These are phyloP conservation scores for Aptenodytes patagonicus DNA, from an alignment of 2,113 vertebrate genomes.

Conservation along the genomic window DNA sequence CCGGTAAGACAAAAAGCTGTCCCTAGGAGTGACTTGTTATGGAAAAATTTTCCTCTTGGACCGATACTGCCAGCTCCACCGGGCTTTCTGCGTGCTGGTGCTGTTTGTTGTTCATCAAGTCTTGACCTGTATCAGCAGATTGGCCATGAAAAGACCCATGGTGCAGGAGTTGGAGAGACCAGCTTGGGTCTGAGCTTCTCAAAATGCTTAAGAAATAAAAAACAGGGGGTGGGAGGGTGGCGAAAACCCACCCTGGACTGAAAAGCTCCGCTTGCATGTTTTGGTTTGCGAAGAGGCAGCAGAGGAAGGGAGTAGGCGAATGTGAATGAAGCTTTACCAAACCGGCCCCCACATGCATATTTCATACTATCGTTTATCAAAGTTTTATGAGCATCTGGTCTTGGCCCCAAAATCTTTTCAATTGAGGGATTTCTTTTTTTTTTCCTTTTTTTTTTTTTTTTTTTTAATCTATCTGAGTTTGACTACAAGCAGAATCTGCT, in stretches of 20 bases:
- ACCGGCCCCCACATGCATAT: conserved; percentile 10
- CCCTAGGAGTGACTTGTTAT: background rate
- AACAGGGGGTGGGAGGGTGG: background rate
- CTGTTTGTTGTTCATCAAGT: background rate
- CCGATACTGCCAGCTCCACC: background rate
- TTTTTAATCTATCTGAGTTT: background rate
- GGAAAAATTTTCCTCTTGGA: background rate
- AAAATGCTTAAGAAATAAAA: background rate
- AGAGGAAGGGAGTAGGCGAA: conserved; percentile 34
- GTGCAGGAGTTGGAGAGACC: background rate
- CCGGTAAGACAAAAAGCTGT: background rate
- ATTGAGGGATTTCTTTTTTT: background rate
- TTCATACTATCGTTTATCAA: conserved; percentile 13
- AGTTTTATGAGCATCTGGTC: conserved; percentile 61
- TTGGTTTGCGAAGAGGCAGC: conserved; percentile 18
- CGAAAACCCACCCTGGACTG: background rate
- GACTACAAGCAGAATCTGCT: background rate
- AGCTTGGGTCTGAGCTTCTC: background rate
- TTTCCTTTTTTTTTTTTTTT: background rate
- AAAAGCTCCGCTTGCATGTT: background rate
- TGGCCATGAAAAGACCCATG: background rate
- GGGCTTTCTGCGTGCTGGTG: background rate
- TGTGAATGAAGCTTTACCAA: conserved; percentile 28
- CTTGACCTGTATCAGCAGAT: background rate
- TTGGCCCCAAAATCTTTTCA: conserved; percentile 49